Percentiles rank a stretch among this genome's conserved stretches.
These are phyloP conservation scores for Elaphurus davidianus DNA, from an alignment of 2,113 vertebrate genomes.

Conservation along the genomic window DNA sequence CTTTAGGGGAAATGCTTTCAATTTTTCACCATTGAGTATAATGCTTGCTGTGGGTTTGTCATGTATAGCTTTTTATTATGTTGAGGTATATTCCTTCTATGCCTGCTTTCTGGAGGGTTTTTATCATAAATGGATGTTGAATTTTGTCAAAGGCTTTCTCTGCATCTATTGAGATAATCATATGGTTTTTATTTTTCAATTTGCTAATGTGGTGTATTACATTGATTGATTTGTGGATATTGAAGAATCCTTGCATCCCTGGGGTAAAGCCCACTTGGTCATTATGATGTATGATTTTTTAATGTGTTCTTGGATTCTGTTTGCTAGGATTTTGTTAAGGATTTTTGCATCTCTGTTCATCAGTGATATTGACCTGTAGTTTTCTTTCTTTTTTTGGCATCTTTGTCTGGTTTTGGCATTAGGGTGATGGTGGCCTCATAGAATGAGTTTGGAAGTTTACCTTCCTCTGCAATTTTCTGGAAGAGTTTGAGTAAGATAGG, in stretches of 20 bases:
- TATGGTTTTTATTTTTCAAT: neutral
- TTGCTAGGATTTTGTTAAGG: neutral
- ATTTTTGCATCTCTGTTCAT: neutral
- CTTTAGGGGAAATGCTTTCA: neutral
- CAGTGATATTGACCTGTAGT: neutral
- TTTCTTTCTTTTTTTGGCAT: neutral
- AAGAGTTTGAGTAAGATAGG: neutral
- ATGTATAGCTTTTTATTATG: neutral
- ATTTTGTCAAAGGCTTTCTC: neutral
- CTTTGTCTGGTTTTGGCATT: neutral
- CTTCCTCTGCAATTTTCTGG: neutral
- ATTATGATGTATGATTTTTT: neutral
- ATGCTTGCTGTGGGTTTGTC: neutral
- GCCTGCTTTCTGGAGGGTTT: neutral
- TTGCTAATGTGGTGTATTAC: neutral
- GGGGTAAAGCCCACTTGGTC: neutral
- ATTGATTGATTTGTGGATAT: neutral
- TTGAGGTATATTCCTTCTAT: neutral
- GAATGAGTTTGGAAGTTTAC: neutral
- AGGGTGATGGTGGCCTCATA: neutral
- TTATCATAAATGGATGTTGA: neutral
- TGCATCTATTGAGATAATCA: neutral
- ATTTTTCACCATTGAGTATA: neutral
- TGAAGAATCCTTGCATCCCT: neutral
- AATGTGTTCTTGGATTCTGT: neutral